Base-by-base conservation (phyloP, 2,888 invertebrate genomes). In the Andrena trimmerana region DNA sequence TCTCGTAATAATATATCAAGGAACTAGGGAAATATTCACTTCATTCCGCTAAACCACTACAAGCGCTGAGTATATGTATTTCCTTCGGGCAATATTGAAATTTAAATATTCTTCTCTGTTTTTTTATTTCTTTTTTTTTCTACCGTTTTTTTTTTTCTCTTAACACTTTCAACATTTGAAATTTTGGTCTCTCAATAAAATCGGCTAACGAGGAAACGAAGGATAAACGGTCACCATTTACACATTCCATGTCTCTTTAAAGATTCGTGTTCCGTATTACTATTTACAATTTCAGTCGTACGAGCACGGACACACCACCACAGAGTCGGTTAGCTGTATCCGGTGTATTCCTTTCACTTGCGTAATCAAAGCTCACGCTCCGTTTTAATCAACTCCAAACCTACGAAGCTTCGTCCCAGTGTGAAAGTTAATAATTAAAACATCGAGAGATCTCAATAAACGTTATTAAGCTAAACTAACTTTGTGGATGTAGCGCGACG, bases 231-330 rank as follows among this genome's bases (percentile, higher is more conserved):
- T 10, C 86, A 86, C 80, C 81, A 84, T 77, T 84, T 87, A 84
- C 80, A 86, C 83, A 80, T 83, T 85, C 82, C 65, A 79, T 81
- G 81, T 85, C 77, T 86, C 72, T 71, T 84, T 76, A 76, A 76
- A 74, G 77, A 24, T 86, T 72, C 86, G 78, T 79, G 67, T 86
- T 80, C 81, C 76, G 66, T 86, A 69, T 57, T 87, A 86, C 80
- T 90, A 90, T 90, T 88, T 90, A 90, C 90, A 90, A 86, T 89
- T 88, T 89, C 89, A 89, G 85, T 88, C 85, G 81, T 85, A 88
- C 89, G 80, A 86, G 85, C 87, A 82, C 86, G 78, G 83, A 88
- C 84, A 89, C 81, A 77, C 76, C 63, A 74, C 78, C 84, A 72
- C 78, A 81, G 76, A 86, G 74, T 74, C 69, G 67, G 71, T 85